These are phyloP conservation scores for Autographa gamma DNA, from an alignment of 2,888 invertebrate genomes.

Conservation along the genomic window DNA sequence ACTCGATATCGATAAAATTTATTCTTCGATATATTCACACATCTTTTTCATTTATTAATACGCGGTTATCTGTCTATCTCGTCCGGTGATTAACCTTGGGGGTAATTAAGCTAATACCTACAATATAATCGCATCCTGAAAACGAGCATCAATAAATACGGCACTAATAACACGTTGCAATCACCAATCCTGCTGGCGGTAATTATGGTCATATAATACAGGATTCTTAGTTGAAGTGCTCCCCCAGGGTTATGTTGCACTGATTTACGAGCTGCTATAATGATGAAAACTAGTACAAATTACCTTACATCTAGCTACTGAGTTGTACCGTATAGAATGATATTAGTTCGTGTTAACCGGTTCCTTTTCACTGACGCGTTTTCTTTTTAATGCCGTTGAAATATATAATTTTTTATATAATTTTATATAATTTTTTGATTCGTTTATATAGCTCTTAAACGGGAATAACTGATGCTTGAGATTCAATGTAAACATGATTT, in stretches of 20 bases:
- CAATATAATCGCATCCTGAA: slow-evolving; percentile 31
- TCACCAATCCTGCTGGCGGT: slow-evolving; percentile 39
- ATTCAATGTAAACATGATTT: background rate
- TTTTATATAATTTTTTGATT: no score
- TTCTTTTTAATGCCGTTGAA: background rate
- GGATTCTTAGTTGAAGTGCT: slow-evolving; percentile 41
- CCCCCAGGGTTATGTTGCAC: slow-evolving; percentile 31
- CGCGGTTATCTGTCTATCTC: background rate
- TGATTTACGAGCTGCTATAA: slow-evolving; percentile 48
- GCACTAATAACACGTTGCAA: slow-evolving; percentile 38
- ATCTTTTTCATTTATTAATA: background rate
- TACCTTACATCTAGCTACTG: slow-evolving; percentile 29
- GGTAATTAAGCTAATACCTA: slow-evolving; percentile 39
- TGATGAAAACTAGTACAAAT: slow-evolving; percentile 43
- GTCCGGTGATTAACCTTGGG: slow-evolving; percentile 1
- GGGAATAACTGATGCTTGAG: background rate
- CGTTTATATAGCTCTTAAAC: background rate
- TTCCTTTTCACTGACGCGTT: background rate
- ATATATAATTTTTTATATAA: no score
- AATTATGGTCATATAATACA: slow-evolving; percentile 47
- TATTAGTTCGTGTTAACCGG: background rate
- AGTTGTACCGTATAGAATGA: slow-evolving; percentile 9
- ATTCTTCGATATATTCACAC: background rate
- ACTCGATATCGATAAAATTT: background rate
- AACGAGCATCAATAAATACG: slow-evolving; percentile 26